These are phyloP conservation scores for Oasisia sp. DNA, from an alignment of 2,888 invertebrate species.

Conservation along the genomic window DNA sequence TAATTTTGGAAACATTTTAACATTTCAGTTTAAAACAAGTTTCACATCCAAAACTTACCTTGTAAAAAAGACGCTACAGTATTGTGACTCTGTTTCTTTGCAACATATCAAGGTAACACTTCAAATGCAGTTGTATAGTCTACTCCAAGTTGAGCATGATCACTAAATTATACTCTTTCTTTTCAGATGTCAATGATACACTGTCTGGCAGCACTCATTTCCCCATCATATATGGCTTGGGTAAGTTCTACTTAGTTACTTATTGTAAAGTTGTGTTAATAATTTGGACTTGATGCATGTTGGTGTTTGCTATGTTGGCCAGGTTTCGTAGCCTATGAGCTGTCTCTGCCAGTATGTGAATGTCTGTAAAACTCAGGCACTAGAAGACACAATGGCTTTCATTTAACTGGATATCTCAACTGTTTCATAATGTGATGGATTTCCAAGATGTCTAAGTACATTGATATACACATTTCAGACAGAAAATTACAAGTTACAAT, in stretches of 20 bases:
- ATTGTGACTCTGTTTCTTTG: neutral
- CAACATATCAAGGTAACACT: neutral
- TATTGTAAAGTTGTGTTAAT: no score
- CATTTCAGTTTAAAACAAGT: no score
- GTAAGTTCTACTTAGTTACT: slow-evolving; percentile 53
- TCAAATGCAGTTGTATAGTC: neutral
- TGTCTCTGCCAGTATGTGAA: neutral
- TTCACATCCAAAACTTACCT: no score
- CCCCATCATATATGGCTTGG: slow-evolving; percentile 90
- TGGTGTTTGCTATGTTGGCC: no score
- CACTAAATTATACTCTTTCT: slow-evolving; percentile 18
- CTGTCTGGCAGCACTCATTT: slow-evolving; percentile 82
- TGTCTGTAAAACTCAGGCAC: neutral
- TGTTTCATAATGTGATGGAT: neutral
- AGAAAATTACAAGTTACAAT: no score
- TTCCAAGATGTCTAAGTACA: neutral
- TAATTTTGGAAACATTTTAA: no score
- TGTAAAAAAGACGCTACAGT: neutral
- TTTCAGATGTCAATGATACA: slow-evolving; percentile 83
- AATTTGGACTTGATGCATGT: no score
- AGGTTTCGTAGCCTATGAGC: no score
- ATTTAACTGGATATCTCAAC: neutral
- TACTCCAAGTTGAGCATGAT: neutral
- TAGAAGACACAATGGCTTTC: neutral
- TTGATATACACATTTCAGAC: no score